These are phyloP conservation scores for Bruchidius siliquastri DNA, from an alignment of 2,888 invertebrate species.

Conservation along the genomic window DNA sequence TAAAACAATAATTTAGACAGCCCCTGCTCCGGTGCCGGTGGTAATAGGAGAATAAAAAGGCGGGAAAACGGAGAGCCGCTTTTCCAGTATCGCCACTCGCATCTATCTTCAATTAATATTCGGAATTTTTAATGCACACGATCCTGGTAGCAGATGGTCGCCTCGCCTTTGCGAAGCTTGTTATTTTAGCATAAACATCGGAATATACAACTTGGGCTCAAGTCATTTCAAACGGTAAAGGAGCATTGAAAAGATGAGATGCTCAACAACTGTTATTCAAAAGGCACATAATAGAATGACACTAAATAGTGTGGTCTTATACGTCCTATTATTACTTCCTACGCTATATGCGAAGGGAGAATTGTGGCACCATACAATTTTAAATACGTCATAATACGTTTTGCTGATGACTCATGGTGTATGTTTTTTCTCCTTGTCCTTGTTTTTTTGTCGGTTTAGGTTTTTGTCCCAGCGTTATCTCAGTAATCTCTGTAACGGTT, in stretches of 20 bases:
- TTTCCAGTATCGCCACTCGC: conserved; percentile 19
- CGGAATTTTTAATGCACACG: conserved; percentile 33
- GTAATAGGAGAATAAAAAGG: conserved; percentile 46
- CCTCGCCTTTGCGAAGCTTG: conserved; percentile 8
- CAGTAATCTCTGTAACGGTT: too few species aligned
- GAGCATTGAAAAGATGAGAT: not conserved
- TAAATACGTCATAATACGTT: too few species aligned
- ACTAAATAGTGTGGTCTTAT: not conserved
- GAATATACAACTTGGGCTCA: conserved; percentile 6
- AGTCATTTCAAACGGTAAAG: not conserved
- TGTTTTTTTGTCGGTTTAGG: too few species aligned
- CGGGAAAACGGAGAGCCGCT: conserved; percentile 25
- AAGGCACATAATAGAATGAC: not conserved
- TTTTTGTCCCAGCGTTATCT: too few species aligned
- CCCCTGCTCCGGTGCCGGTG: conserved; percentile 12
- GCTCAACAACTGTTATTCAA: not conserved
- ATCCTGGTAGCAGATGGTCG: not conserved
- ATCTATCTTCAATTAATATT: conserved; percentile 37
- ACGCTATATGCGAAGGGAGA: too few species aligned
- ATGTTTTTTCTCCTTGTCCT: too few species aligned
- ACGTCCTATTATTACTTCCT: too few species aligned
- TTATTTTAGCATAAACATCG: conserved; percentile 33
- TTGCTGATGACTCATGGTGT: too few species aligned
- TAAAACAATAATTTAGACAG: conserved; percentile 47
- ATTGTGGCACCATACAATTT: too few species aligned